A percentile compares a stretch with the other conserved stretches of the same genome.
Evolutionary conservation across 2,113 vertebrate genomes (phyloP).

Genomic region (Lepus europaeus): DNA sequence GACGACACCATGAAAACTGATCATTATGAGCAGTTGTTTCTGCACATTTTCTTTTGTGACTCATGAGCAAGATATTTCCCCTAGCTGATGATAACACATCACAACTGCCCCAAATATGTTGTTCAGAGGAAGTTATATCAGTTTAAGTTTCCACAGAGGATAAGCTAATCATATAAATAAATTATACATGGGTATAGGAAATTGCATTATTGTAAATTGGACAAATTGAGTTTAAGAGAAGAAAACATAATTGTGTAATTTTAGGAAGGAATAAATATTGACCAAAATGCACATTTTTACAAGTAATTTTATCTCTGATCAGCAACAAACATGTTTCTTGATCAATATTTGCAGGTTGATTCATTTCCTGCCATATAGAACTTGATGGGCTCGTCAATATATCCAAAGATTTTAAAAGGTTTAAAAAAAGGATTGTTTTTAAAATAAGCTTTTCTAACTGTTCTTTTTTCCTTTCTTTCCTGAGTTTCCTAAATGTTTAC

Average conservation of each 20-base stretch:
- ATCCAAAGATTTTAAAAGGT: conserved; percentile 63
- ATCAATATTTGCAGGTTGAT: conserved; percentile 83
- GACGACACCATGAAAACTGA: conserved; percentile 59
- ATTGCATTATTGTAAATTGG: conserved; percentile 58
- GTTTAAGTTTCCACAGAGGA: conserved; percentile 69
- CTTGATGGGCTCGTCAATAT: conserved; percentile 80
- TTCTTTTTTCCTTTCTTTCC: not conserved
- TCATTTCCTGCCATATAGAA: conserved; percentile 82
- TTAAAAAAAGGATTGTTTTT: conserved; percentile 21
- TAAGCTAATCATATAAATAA: conserved; percentile 73
- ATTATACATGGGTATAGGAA: conserved; percentile 29
- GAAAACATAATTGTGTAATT: conserved; percentile 69
- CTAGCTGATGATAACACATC: conserved; percentile 66
- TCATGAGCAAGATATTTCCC: conserved; percentile 71
- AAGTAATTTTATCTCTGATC: conserved; percentile 82
- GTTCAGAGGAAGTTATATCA: conserved; percentile 72
- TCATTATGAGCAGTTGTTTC: conserved; percentile 49
- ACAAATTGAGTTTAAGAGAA: conserved; percentile 61
- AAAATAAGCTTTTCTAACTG: conserved; percentile 26
- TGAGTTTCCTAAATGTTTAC: conserved; percentile 28
- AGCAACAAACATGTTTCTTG: conserved; percentile 79
- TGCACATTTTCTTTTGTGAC: conserved; percentile 68
- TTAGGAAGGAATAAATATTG: conserved; percentile 73
- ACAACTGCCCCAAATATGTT: conserved; percentile 66
- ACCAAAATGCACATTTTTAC: conserved; percentile 61